phyloP scores from a whole-genome alignment of 2,888 invertebrate genomes.

The Atethmia centrago region DNA sequence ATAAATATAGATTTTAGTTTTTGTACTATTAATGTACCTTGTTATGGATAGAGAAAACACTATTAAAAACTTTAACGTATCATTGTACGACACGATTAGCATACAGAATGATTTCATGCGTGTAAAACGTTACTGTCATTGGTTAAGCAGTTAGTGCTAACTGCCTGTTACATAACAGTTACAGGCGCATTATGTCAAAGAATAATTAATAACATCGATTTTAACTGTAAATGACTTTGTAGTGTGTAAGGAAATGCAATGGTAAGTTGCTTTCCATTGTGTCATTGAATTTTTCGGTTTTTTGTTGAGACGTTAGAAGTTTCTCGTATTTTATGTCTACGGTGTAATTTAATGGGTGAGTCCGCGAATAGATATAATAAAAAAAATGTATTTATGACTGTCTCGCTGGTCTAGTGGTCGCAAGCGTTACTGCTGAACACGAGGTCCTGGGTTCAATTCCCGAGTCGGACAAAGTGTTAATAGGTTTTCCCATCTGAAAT shows the following conservation, averaged over 20 bases:
- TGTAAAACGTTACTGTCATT: slow-evolving; percentile 35
- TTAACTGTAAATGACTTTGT: slow-evolving; percentile 40
- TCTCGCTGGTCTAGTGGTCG: too few relatives aligned
- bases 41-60: background rate
- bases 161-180: slow-evolving; percentile 47
- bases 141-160: slow-evolving; percentile 33
- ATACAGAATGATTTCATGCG: slow-evolving; percentile 37
- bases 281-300: slow-evolving; percentile 6
- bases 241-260: slow-evolving; percentile 43
- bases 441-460: too few relatives aligned
- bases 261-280: slow-evolving; percentile 36
- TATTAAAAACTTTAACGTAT: slow-evolving; percentile 24
- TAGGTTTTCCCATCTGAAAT: too few relatives aligned
- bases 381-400: too few relatives aligned
- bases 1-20: too few relatives aligned
- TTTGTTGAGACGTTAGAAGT: background rate
- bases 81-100: slow-evolving; percentile 19
- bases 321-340: background rate
- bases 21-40: background rate
- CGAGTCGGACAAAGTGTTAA: too few relatives aligned
- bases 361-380: background rate
- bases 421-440: too few relatives aligned
- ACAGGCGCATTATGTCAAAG: slow-evolving; percentile 57
- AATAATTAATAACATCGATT: slow-evolving; percentile 40
- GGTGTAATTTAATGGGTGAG: background rate